Conservation (phyloP, 30 jellyfish, hydroid and myxozoan species). For the Chrysaora quinquecirrha region DNA sequence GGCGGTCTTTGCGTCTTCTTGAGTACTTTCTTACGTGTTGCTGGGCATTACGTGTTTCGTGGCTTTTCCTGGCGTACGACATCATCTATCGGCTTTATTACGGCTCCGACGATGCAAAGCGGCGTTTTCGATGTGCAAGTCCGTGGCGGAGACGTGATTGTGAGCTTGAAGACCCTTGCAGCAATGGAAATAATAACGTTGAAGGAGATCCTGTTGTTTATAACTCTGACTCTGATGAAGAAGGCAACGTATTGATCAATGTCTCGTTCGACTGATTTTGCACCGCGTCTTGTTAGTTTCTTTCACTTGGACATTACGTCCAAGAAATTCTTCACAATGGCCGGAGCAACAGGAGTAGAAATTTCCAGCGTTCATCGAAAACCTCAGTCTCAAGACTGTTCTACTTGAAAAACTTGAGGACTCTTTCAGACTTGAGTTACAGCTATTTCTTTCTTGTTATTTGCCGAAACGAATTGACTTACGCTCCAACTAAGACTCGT, state of each 20-base stretch:
- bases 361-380: too few relatives aligned
- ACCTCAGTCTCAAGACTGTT: too few relatives aligned
- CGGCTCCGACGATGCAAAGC: slow-evolving; percentile 27
- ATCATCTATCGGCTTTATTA: slow-evolving; percentile 11
- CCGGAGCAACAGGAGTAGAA: too few relatives aligned
- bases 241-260: slow-evolving; percentile 49
- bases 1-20: slow-evolving; percentile 96
- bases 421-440: too few relatives aligned
- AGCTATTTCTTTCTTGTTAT: too few relatives aligned
- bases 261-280: slow-evolving; percentile 64
- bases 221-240: slow-evolving; percentile 65
- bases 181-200: slow-evolving; percentile 18
- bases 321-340: too few relatives aligned
- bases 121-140: slow-evolving; percentile 8
- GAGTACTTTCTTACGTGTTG: slow-evolving; percentile 79
- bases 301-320: too few relatives aligned
- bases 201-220: slow-evolving; percentile 27
- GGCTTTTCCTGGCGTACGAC: slow-evolving; percentile 48
- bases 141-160: neutral
- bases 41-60: slow-evolving; percentile 85
- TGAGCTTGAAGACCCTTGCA: neutral
- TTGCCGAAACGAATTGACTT: too few relatives aligned
- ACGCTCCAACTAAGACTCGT: too few relatives aligned
- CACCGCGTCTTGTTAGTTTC: too few relatives aligned
- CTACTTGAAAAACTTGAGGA: too few relatives aligned